Percentiles rank a stretch among this genome's conserved stretches.
Conservation (phyloP, 2,888 invertebrate genomes). For the Oxyteleia sp. region DNA sequence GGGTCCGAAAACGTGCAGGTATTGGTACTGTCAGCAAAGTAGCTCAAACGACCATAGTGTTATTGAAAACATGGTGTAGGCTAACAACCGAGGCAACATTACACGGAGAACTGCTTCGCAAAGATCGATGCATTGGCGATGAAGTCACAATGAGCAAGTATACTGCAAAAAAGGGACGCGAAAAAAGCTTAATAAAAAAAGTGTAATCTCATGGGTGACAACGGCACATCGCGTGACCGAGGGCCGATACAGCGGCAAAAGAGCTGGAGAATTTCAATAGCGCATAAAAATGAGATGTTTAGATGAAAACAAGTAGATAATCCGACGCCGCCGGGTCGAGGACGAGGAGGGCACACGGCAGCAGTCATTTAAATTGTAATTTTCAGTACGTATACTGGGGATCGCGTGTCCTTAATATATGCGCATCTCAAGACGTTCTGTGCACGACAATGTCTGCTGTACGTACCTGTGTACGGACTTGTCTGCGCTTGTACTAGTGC, state of each 20-base stretch:
- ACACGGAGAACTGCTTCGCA: no score
- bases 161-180: no score
- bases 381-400: constrained; percentile 82
- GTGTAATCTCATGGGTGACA: no score
- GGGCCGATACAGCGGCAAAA: constrained; percentile 74
- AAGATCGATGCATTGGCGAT: no score
- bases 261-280: constrained; percentile 84
- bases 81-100: no score
- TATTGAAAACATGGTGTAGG: no score
- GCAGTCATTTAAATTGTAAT: constrained; percentile 86
- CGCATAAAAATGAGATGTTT: constrained; percentile 87
- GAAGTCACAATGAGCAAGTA: no score
- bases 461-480: constrained; percentile 69
- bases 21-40: no score
- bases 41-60: no score
- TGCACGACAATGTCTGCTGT: constrained; percentile 79
- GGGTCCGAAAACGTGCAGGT: no score
- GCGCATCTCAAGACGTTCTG: constrained; percentile 85
- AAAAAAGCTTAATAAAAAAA: no score
- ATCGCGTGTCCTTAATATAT: constrained; percentile 86
- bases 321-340: constrained; percentile 74
- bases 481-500: constrained; percentile 64
- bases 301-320: constrained; percentile 86
- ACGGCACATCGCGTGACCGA: constrained; percentile 83
- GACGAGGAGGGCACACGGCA: constrained; percentile 76